Evolutionary conservation across 2,888 invertebrate species (phyloP).

Genomic region (Drosophila suboccidentalis): DNA sequence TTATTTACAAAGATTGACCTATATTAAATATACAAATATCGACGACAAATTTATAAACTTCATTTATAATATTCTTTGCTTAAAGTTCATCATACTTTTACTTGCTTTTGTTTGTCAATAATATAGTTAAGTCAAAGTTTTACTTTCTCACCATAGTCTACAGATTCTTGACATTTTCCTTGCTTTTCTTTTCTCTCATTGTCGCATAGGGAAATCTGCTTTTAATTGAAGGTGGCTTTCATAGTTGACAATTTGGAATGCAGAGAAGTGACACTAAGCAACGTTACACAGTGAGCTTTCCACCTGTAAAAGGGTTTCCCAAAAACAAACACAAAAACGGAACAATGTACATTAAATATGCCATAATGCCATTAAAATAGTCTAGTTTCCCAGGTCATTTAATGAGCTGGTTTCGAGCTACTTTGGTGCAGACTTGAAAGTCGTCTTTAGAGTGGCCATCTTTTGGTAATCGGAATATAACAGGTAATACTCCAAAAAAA

Average conservation of each 20-base stretch:
- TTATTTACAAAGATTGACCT: too few species aligned
- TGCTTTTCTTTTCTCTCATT: not conserved
- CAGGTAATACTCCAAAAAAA: slow-evolving; percentile 44
- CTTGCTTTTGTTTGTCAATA: not conserved
- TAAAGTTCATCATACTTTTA: not conserved
- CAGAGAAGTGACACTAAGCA: slow-evolving; percentile 26
- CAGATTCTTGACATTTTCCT: not conserved
- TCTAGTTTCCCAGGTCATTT: slow-evolving; percentile 32
- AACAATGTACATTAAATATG: slow-evolving; percentile 29
- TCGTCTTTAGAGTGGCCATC: slow-evolving; percentile 42
- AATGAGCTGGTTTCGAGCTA: slow-evolving; percentile 30
- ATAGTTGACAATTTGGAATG: slow-evolving; percentile 15
- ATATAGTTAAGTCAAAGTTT: not conserved
- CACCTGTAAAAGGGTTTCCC: slow-evolving; percentile 20
- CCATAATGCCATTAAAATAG: slow-evolving; percentile 31
- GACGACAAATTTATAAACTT: not conserved
- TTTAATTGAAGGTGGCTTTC: slow-evolving; percentile 30
- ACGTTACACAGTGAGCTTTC: slow-evolving; percentile 37
- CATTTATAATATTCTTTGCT: not conserved
- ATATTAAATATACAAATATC: too few species aligned
- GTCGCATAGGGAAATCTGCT: not conserved
- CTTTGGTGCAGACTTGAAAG: slow-evolving; percentile 34
- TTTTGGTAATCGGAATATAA: slow-evolving; percentile 26
- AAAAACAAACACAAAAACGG: slow-evolving; percentile 25
- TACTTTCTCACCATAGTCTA: not conserved